Base-by-base conservation (phyloP, 2,888 invertebrate species). In the Scaptomyza polygonia region DNA sequence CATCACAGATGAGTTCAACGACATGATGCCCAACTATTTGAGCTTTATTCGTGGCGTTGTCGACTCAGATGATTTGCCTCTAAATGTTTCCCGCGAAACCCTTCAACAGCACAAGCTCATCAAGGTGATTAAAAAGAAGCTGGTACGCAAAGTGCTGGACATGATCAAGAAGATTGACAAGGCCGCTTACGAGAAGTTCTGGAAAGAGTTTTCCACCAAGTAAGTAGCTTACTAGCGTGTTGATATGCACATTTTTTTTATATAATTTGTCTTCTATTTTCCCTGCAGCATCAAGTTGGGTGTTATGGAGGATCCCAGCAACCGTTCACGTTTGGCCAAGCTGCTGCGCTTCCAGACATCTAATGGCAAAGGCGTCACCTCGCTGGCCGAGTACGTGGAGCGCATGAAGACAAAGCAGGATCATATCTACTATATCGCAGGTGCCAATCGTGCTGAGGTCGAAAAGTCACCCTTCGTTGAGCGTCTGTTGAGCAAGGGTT, bases 201-300 rank as follows among this genome's bases (percentile, higher is more conserved):
- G 99, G 99, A 98, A 98, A 92, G 99, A 99, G 93, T 99, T 97
- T 93, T 98, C 98, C 61, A 99, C 99, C 71, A 99, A 99, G 94
- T 95, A 83, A 93, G 94, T 92, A 5, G 2, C 12, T 6, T 7
- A 14, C 14, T 5, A 25, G 25, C 25, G 25, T 25, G 25, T 25
- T 25, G 25, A 25, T 25, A 25, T 0, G 0, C 25, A 25, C 9
- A 11, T 11, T 25, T 1, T 25, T 1, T n/a, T 16, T 9, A 12
- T 12, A 11, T 9, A 16, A 5, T n/a, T 9, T 39, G 14, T 29
- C 0, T n/a, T 6, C 6, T n/a, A 14, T 7, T 30, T 89, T 90
- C 9, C 18, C n/a, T 12, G 59, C 89, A 96, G 95, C 92, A 94
- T 98, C 80, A 98, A 99, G 92, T 93, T 99, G 82, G 99, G 99